These are phyloP conservation scores for Eupristina koningsbergeri DNA, from an alignment of 1,140 invertebrate genomes.

Conservation along the genomic window DNA sequence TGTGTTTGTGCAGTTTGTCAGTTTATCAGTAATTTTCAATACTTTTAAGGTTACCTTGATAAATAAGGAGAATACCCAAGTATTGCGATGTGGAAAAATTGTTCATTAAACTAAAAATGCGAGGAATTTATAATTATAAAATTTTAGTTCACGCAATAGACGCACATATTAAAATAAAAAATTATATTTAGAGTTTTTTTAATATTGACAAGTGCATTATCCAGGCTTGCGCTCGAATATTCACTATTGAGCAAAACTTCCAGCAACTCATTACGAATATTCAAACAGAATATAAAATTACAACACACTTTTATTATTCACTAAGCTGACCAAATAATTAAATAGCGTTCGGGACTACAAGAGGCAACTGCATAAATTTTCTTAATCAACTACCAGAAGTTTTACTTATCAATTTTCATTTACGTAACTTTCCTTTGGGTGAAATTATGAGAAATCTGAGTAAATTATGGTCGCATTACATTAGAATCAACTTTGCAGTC, in stretches of 20 bases:
- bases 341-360: not conserved
- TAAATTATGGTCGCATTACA: not conserved
- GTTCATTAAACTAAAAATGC: too few species aligned
- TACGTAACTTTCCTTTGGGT: not conserved
- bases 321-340: not conserved
- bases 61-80: too few species aligned
- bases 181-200: too few species aligned
- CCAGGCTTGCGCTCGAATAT: not conserved
- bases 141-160: too few species aligned
- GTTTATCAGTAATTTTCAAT: not conserved
- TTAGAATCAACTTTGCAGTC: not conserved
- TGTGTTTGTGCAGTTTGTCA: not conserved
- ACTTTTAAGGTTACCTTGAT: too few species aligned
- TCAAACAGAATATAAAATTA: not conserved
- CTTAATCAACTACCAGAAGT: not conserved
- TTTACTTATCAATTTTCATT: conserved; percentile 20
- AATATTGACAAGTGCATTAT: not conserved
- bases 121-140: too few species aligned
- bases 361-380: conserved; percentile 2
- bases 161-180: too few species aligned
- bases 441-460: conserved; percentile 12
- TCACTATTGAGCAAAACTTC: not conserved
- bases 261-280: too few species aligned
- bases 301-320: not conserved
- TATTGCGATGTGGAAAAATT: too few species aligned